Percentiles rank a stretch among this genome's conserved stretches.
Evolutionary conservation across 2,888 invertebrate species (phyloP).

Genomic region (Plagodis dolabraria): DNA sequence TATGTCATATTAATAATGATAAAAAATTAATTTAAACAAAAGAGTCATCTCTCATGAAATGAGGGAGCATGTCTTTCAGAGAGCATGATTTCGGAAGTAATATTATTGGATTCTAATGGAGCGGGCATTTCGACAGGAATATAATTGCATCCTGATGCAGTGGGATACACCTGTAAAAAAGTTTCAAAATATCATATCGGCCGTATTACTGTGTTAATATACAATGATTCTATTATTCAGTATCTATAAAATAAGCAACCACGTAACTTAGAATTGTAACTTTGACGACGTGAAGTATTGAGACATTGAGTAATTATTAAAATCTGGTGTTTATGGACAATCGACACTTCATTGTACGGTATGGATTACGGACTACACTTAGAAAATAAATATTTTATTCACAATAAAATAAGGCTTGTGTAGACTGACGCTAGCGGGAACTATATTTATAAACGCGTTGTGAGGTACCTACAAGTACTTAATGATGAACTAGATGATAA

Average conservation of each 20-base stretch:
- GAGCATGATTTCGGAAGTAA: slow-evolving; percentile 17
- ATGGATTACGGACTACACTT: no score
- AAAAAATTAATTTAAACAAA: no score
- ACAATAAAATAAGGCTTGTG: slow-evolving; percentile 1
- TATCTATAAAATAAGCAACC: slow-evolving; percentile 15
- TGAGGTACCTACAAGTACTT: not conserved
- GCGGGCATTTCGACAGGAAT: slow-evolving; percentile 8
- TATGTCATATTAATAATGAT: no score
- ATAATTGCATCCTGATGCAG: slow-evolving; percentile 15
- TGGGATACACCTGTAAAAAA: slow-evolving; percentile 14
- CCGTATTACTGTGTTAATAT: slow-evolving; percentile 16
- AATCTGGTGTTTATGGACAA: no score
- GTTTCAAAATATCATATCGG: slow-evolving; percentile 16
- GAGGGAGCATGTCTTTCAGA: no score
- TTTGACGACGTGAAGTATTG: no score
- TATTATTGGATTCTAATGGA: slow-evolving; percentile 12
- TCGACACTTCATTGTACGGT: no score
- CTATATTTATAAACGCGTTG: slow-evolving; percentile 3
- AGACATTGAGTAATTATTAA: no score
- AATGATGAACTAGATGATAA: slow-evolving; percentile 2
- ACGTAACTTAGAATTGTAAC: slow-evolving; percentile 2
- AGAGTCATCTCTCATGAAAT: no score
- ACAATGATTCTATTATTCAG: slow-evolving; percentile 10
- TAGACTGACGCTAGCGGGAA: slow-evolving; percentile 4
- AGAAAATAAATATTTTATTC: no score